Evolutionary conservation across 2,113 vertebrate genomes (phyloP).

Genomic region (Solenodon paradoxus): DNA sequence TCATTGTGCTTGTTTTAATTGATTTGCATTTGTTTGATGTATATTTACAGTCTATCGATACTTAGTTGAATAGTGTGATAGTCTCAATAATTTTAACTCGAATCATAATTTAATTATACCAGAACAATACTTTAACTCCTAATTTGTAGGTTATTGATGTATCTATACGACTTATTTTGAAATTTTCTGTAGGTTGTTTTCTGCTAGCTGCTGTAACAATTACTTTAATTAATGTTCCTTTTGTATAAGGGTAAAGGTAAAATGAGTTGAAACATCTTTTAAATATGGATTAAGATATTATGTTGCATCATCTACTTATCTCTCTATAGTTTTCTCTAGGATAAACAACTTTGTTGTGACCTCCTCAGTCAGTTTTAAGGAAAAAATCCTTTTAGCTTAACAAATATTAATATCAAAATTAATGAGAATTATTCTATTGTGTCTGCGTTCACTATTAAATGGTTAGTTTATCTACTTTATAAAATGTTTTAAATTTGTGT

Average conservation of each 20-base stretch:
- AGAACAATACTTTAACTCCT: not conserved
- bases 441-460: not conserved
- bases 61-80: not conserved
- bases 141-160: not conserved
- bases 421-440: not conserved
- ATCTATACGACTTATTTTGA: not conserved
- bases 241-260: constrained; percentile 6
- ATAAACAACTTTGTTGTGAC: not conserved
- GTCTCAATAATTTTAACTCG: not conserved
- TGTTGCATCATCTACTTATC: not conserved
- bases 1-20: not conserved
- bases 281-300: not conserved
- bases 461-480: not conserved
- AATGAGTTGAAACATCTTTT: not conserved
- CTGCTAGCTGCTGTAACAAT: not conserved
- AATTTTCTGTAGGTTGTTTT: not conserved
- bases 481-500: not conserved
- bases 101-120: not conserved
- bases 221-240: not conserved
- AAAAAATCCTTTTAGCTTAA: not conserved
- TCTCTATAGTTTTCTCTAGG: not conserved
- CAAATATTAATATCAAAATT: constrained; percentile 18
- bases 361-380: not conserved
- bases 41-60: not conserved
- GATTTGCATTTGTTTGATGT: not conserved